phyloP scores from a whole-genome alignment of 2,797 vertebrate species.

The Brachyrhaphis roseni region DNA sequence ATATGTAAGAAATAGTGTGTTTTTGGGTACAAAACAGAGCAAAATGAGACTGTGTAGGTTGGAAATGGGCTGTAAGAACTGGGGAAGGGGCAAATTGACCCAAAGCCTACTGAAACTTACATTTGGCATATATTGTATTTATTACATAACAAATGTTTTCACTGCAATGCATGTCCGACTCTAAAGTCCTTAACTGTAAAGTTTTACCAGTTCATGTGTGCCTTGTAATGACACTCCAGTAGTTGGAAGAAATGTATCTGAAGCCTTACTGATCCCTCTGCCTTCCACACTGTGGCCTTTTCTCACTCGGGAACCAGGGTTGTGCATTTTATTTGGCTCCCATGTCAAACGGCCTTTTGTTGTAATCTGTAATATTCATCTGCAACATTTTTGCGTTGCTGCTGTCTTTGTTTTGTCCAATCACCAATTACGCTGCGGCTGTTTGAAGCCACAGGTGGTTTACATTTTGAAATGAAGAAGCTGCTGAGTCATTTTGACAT shows the following conservation, averaged over 20 bases:
- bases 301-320: slow-evolving; percentile 17
- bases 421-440: neutral
- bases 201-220: slow-evolving; percentile 35
- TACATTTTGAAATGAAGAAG: slow-evolving; percentile 50
- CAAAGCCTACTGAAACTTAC: neutral
- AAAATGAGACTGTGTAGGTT: neutral
- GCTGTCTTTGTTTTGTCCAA: slow-evolving; percentile 10
- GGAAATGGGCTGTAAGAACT: neutral
- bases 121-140: neutral
- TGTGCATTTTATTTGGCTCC: slow-evolving; percentile 12
- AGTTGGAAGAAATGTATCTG: slow-evolving; percentile 10
- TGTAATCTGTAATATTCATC: neutral
- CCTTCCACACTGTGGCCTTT: slow-evolving; percentile 21
- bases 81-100: neutral
- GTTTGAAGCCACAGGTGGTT: slow-evolving; percentile 29
- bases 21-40: neutral
- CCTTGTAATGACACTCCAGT: slow-evolving; percentile 38
- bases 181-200: slow-evolving; percentile 28
- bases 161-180: slow-evolving; percentile 7
- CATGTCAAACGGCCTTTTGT: neutral
- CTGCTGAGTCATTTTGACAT: slow-evolving; percentile 61
- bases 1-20: neutral
- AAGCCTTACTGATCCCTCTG: slow-evolving; percentile 43
- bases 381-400: too few relatives aligned
- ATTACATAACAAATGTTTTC: slow-evolving; percentile 4